Conservation (phyloP, 2,888 invertebrate genomes). For the Diadegma fenestrale region DNA sequence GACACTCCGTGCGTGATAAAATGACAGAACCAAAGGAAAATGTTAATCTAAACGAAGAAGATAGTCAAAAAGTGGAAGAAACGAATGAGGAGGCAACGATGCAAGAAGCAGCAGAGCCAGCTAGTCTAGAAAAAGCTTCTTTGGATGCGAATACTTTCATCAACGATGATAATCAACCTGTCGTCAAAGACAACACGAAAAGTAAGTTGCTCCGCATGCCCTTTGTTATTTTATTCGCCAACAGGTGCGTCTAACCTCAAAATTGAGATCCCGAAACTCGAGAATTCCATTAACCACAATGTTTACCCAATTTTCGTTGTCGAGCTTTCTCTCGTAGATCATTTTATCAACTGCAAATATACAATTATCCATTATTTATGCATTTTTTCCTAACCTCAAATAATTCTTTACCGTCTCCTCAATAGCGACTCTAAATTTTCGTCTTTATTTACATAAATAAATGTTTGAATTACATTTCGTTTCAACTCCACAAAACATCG, state of each 20-base stretch:
- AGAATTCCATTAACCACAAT: neutral
- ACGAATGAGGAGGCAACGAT: constrained; percentile 68
- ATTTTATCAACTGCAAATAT: neutral
- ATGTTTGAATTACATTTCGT: too few relatives aligned
- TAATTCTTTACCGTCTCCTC: neutral
- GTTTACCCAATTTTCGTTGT: neutral
- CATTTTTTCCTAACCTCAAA: neutral
- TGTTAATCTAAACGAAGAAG: constrained; percentile 65
- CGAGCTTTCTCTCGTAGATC: neutral
- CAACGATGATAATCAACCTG: constrained; percentile 65
- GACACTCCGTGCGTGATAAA: constrained; percentile 3
- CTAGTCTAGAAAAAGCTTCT: constrained; percentile 59
- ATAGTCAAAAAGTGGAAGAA: constrained; percentile 69
- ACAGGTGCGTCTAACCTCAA: constrained; percentile 19
- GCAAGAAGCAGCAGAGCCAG: constrained; percentile 53
- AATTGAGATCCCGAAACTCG: neutral
- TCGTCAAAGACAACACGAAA: constrained; percentile 71
- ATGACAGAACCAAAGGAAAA: constrained; percentile 71
- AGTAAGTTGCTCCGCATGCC: constrained; percentile 47
- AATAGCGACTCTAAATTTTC: neutral
- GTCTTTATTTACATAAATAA: too few relatives aligned
- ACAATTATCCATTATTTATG: neutral
- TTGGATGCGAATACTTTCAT: constrained; percentile 58
- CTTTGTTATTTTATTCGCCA: neutral
- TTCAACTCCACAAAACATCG: too few relatives aligned